Evolutionary conservation across 2,113 vertebrate genomes (phyloP), one percentile per base, ranked within the genome.

Genomic region (Gadus macrocephalus): DNA sequence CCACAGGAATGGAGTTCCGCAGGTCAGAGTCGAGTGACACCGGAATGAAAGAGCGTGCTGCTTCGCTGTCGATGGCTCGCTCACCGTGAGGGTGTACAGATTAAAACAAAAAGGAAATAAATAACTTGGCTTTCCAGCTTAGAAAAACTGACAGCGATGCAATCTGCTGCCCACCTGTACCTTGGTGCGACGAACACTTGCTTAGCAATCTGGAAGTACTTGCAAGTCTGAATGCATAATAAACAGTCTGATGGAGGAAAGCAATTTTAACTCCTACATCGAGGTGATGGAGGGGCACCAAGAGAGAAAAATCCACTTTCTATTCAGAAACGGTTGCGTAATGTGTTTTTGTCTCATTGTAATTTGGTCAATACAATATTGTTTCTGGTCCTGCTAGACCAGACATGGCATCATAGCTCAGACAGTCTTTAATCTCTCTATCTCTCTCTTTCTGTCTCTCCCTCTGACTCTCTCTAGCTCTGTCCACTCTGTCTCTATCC

Each of bases 371-470:
- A 82, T 89, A 79, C 78, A 84, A 76, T 75, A 11, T 49, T 49
- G 42, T 49, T 49, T 35, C 31, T 83, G 74, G 76, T 64, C 82
- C 76, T 74, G 72, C 75, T 79, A 81, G 84, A 81, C 72, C 80
- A 86, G 87, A 87, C 83, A 72, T 35, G 16, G 69, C 79, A 80
- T 69, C 73, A 77, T 66, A 72, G 81, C 81, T 82, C 74, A 77
- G 58, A 81, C 70, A 3, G 71, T 87, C 83, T 85, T 85, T 86
- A 89, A 90, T 87, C 59, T 69, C 75, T 85, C 78, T 81, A 74
- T 69, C 83, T 80, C 73, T 60, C 74, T 82, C 69, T 86, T 9
- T 49, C 5, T 49, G 8, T 49, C 42, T 49, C 42, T 49, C 42
- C 11, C 42, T 49, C 42, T 49, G 8, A 11, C 42, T 49, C 42